Evolutionary conservation across 2,113 vertebrate species (phyloP), one percentile per base, ranked within the genome.

Genomic region (Myocastor coypus): DNA sequence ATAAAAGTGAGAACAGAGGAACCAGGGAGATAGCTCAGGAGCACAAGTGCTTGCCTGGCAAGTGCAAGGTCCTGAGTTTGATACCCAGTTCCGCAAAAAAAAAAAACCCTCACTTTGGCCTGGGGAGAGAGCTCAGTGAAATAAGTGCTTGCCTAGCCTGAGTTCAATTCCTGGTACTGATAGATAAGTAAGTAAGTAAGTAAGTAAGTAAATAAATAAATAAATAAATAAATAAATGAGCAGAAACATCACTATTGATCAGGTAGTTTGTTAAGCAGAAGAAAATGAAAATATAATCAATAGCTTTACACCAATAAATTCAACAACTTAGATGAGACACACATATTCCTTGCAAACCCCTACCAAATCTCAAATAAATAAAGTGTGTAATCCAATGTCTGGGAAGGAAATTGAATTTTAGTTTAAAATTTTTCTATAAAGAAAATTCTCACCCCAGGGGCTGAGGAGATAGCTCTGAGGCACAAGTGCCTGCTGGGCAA

Each of bases 391-490:
- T 50, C 20, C 9, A 28, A 2, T 59, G 82, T 57, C 50, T 95
- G 40, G 71, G 32, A 71, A 87, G 34, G 82, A 86, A 68, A 80
- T 61, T 80, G 37, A 80, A 80, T 63, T 52, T 85, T 57, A 40
- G 14, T 82, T 91, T 86, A 57, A 78, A 91, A 40, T 19, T 88
- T 59, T 92, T 13, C 50, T 57, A 86, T 17, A 73, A 93, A 89
- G 63, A 85, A 81, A 93, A 57, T 55, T 89, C 24, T 30, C 71
- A 75, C 42, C n/a, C n/a, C n/a, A n/a, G n/a, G n/a, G n/a, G n/a
- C n/a, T n/a, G n/a, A n/a, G n/a, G n/a, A n/a, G n/a, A n/a, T n/a
- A n/a, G n/a, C n/a, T n/a, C n/a, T n/a, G n/a, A n/a, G n/a, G n/a
- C n/a, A n/a, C n/a, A n/a, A n/a, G n/a, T n/a, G n/a, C n/a, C n/a